Conservation (phyloP, 2,888 invertebrate species). For the Gryllus longicercus region DNA sequence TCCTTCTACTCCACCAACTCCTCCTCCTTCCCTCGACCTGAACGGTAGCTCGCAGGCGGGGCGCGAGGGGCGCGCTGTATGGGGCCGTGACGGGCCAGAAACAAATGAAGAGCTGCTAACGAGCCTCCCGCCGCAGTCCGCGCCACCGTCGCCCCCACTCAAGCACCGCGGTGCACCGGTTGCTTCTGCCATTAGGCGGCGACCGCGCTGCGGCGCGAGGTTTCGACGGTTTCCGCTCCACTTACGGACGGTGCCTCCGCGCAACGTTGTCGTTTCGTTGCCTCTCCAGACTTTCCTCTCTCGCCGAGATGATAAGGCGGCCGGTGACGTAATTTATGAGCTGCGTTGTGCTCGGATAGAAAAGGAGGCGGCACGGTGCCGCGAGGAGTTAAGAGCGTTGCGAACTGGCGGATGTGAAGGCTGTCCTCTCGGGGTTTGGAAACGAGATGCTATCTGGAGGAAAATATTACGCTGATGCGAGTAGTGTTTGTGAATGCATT, state of each 20-base stretch:
- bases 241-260: not conserved
- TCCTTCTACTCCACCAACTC: not conserved
- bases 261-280: not conserved
- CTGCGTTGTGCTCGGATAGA: no score
- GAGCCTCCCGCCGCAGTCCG: not conserved
- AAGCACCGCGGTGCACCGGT: no score
- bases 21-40: not conserved
- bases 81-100: no score
- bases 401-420: no score
- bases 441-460: no score
- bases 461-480: no score
- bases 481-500: no score
- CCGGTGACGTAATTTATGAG: no score
- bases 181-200: not conserved
- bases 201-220: not conserved
- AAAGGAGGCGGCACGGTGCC: no score
- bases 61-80: not conserved
- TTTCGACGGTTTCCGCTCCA: not conserved
- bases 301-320: no score
- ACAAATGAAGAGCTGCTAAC: not conserved
- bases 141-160: not conserved
- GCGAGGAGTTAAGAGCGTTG: no score
- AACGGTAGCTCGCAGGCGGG: not conserved
- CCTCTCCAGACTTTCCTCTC: not conserved
- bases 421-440: no score